Conservation (phyloP, 2,888 invertebrate genomes). For the Choreutis nemorana region DNA sequence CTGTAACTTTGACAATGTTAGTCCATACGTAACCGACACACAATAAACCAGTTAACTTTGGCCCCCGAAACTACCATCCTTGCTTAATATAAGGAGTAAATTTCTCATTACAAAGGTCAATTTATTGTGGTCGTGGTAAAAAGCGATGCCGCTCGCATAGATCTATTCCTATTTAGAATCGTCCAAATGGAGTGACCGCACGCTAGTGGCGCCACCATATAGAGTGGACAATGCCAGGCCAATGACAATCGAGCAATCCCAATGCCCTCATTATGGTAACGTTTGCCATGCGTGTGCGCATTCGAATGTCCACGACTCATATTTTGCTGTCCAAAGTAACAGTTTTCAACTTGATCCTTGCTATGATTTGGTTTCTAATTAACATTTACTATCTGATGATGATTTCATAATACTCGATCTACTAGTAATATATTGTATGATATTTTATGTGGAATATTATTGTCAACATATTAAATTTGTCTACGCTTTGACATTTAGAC, state of each 20-base stretch:
- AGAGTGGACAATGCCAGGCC: constrained; percentile 56
- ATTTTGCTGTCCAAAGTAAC: too few species aligned
- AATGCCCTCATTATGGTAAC: constrained; percentile 49
- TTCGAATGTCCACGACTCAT: too few species aligned
- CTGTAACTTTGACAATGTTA: constrained; percentile 63
- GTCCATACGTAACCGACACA: constrained; percentile 54
- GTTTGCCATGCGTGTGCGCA: constrained; percentile 41
- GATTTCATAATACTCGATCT: too few species aligned
- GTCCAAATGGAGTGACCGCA: constrained; percentile 43
- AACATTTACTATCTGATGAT: too few species aligned
- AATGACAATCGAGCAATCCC: constrained; percentile 23
- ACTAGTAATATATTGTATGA: too few species aligned
- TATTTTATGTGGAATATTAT: too few species aligned
- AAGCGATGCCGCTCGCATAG: constrained; percentile 54
- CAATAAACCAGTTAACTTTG: constrained; percentile 24
- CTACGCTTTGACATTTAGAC: too few species aligned
- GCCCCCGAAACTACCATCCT: constrained; percentile 15
- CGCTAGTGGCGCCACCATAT: constrained; percentile 55
- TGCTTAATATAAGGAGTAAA: constrained; percentile 7
- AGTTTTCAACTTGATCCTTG: too few species aligned
- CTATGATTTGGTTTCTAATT: too few species aligned
- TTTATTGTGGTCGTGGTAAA: constrained; percentile 26
- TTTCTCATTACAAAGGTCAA: constrained; percentile 16
- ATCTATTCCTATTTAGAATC: constrained; percentile 60
- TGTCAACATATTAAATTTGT: too few species aligned